Percentiles rank a stretch among this genome's conserved stretches.
phyloP scores from a whole-genome alignment of 2,888 invertebrate genomes.

The Spisula solida region DNA sequence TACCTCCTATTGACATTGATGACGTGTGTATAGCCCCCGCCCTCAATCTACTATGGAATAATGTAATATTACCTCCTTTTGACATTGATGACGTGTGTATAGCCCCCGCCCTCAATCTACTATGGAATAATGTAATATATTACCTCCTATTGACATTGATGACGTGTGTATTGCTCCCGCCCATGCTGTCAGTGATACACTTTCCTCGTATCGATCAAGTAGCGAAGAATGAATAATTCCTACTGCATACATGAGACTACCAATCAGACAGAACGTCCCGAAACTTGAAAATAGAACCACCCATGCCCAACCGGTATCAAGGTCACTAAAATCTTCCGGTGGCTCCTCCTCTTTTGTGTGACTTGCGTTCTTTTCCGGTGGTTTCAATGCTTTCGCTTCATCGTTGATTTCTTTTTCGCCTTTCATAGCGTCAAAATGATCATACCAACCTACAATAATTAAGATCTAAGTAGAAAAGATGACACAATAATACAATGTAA shows the following conservation, averaged over 20 bases:
- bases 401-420: not conserved
- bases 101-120: too few species aligned
- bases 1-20: too few species aligned
- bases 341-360: not conserved
- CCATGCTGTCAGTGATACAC: slow-evolving; percentile 60
- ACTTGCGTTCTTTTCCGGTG: not conserved
- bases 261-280: slow-evolving; percentile 54
- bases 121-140: too few species aligned
- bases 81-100: too few species aligned
- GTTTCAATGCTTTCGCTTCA: not conserved
- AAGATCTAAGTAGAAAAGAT: too few species aligned
- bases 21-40: too few species aligned
- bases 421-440: not conserved
- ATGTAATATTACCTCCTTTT: too few species aligned
- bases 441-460: not conserved
- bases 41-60: too few species aligned
- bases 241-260: slow-evolving; percentile 62
- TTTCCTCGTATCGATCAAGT: slow-evolving; percentile 57
- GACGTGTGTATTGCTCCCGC: slow-evolving; percentile 65
- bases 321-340: not conserved
- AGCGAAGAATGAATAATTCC: slow-evolving; percentile 65
- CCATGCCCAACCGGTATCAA: slow-evolving; percentile 67
- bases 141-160: slow-evolving; percentile 58
- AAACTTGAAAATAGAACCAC: slow-evolving; percentile 63
- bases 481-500: not conserved